Base-by-base conservation (phyloP, 2,797 vertebrate genomes). In the Onychomys arenicola region DNA sequence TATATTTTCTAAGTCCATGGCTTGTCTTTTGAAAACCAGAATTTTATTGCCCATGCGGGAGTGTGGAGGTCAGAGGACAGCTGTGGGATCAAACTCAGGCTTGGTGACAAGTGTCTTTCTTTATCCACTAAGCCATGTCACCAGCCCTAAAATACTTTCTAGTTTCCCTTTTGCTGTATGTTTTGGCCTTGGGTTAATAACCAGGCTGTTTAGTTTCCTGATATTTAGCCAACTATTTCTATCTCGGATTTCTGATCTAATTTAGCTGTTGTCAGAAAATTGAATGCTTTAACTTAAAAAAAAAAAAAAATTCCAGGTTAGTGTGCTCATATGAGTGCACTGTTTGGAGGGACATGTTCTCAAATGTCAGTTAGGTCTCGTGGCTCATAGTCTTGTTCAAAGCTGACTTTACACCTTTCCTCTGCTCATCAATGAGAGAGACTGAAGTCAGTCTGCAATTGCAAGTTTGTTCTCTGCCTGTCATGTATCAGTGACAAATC, bases 21-120 rank as follows among this genome's bases (percentile, higher is more conserved):
- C 78, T 95, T 85, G 21, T 78, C 63, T 96, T 94, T 91, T 61
- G 21, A 73, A 95, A 82, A 82, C 12, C 34, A 73, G 40, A 88
- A 52, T 32, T 75, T 43, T 29, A 73, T 52, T 37, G 27, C 21
- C 7, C 14, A 6, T 32, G 13, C 13, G 5, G 21, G 81, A 40
- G n/a, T 82, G 14, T 63, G 9, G 37, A 34, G 29, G 29, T 84
- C 82, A 65, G 40, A 63, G 61, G 17, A 46, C 10, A 0, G 40
- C 40, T 46, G 5, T 6, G 27, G 59, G 63, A 34, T 49, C 59
- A 46, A 34, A 67, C 61, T 13, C 40, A 86, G 61, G 43, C 83
- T 67, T 52, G 43, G 80, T 82, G 37, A 83, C 37, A 9, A 37
- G 25, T 40, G 23, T 83, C n/a, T 78, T 52, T 61, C 57, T 78